These are phyloP conservation scores for Periparus ater DNA, from an alignment of 2,797 vertebrate genomes.

Conservation along the genomic window DNA sequence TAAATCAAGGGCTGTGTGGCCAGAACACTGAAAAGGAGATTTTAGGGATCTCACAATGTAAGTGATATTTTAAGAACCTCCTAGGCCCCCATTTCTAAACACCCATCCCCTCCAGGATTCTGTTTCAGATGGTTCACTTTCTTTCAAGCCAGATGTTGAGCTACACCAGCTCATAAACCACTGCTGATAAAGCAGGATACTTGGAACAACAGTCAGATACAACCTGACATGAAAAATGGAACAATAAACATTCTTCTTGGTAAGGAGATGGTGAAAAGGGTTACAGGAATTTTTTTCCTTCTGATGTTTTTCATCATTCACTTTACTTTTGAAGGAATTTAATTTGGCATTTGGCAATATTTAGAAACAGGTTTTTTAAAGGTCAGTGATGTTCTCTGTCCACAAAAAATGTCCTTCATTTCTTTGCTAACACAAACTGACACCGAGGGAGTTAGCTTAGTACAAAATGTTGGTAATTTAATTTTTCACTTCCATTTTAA, in stretches of 20 bases:
- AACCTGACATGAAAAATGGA: neutral
- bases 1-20: neutral
- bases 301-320: neutral
- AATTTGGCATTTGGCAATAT: neutral
- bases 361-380: neutral
- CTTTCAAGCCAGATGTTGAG: neutral
- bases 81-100: neutral
- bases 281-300: neutral
- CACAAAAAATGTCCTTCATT: neutral
- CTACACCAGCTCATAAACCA: neutral
- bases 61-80: neutral
- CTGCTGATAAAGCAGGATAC: neutral
- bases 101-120: neutral
- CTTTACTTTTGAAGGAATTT: neutral
- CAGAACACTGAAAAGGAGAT: neutral
- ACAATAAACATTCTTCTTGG: neutral
- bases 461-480: neutral
- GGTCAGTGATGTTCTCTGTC: neutral
- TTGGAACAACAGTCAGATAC: neutral
- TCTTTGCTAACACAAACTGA: neutral
- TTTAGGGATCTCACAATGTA: neutral
- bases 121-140: neutral
- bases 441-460: neutral
- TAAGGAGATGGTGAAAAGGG: neutral
- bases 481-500: neutral